Conservation (phyloP, 2,797 vertebrate species). For the Dromococcyx pavoninus region DNA sequence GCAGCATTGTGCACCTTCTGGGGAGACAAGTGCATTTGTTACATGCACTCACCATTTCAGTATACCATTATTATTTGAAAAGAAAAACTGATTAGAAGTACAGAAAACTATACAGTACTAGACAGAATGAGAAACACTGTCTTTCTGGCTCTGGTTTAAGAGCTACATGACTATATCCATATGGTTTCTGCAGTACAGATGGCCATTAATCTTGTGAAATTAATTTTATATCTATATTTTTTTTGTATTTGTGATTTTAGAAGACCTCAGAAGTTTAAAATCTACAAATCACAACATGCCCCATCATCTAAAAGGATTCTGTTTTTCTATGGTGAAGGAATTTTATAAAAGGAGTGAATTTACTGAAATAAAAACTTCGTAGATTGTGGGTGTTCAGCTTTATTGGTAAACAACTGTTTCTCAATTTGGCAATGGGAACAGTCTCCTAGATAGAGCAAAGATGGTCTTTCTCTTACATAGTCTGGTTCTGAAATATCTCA, state of each 20-base stretch:
- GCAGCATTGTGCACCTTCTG: not conserved
- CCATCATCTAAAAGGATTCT: not conserved
- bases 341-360: not conserved
- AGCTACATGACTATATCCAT: not conserved
- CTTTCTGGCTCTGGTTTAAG: not conserved
- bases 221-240: not conserved
- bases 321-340: not conserved
- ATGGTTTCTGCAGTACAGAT: not conserved
- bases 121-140: not conserved
- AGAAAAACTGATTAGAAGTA: not conserved
- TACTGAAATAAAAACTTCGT: not conserved
- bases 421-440: not conserved
- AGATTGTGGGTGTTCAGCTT: not conserved
- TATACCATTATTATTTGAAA: not conserved
- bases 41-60: not conserved
- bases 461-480: not conserved
- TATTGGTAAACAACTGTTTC: not conserved
- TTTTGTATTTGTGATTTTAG: not conserved
- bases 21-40: not conserved
- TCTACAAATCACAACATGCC: not conserved
- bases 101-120: not conserved
- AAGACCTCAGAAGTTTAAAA: not conserved
- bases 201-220: not conserved
- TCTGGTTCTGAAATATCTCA: not conserved
- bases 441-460: not conserved